A percentile compares a stretch with the other conserved stretches of the same genome.
Conservation (phyloP, 2,888 invertebrate genomes). For the Vannuccia rotundouncinata region DNA sequence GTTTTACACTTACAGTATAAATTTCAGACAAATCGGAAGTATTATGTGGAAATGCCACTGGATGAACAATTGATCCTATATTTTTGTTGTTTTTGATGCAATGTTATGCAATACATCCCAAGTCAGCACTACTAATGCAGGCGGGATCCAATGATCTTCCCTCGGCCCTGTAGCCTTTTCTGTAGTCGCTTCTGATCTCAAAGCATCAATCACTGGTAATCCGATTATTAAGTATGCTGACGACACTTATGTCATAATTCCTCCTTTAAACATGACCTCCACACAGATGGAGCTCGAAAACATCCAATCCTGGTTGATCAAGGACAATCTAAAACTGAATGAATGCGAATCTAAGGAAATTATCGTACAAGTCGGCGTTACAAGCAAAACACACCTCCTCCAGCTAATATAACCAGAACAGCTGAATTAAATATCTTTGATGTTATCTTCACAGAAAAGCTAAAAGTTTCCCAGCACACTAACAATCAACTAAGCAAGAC, state of each 20-base stretch:
- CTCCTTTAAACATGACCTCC: neutral
- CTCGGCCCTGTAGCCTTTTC: neutral
- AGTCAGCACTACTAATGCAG: constrained; percentile 16
- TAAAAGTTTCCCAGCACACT: neutral
- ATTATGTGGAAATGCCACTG: no score
- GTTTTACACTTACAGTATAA: no score
- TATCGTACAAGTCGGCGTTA: neutral
- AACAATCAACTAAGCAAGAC: constrained; percentile 8
- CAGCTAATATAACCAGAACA: constrained; percentile 11
- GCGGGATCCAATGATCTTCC: constrained; percentile 7
- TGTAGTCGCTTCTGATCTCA: constrained; percentile 16
- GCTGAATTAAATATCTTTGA: constrained; percentile 8
- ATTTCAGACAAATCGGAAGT: no score
- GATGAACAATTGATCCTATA: no score
- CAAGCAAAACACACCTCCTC: constrained; percentile 13
- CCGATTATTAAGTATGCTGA: constrained; percentile 14
- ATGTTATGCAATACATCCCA: no score
- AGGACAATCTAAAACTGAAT: neutral
- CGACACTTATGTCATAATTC: constrained; percentile 13
- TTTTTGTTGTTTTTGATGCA: no score
- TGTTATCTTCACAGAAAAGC: constrained; percentile 10
- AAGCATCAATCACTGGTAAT: constrained; percentile 2
- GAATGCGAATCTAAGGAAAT: constrained; percentile 3
- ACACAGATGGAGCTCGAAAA: neutral
- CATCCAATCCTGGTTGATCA: neutral